These are phyloP conservation scores for Drosophila sulfurigaster DNA, from an alignment of 1,140 invertebrate species.

Conservation along the genomic window DNA sequence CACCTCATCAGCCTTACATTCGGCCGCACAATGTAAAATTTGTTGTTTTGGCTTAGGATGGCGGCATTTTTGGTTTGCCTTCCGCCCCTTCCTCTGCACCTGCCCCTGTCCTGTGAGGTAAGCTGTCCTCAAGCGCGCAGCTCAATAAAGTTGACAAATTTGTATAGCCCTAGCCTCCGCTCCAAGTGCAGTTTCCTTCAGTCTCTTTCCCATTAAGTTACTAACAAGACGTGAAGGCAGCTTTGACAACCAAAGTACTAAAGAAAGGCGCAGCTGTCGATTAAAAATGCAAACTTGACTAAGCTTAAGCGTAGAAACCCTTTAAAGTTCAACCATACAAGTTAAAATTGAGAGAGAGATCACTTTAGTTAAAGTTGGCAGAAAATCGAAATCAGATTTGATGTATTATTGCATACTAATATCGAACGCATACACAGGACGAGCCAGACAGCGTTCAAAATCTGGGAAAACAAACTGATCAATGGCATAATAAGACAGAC, in stretches of 20 bases:
- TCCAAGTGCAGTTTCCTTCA: conserved; percentile 8
- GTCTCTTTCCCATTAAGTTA: neutral
- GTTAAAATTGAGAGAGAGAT: too few species aligned
- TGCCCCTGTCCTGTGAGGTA: neutral
- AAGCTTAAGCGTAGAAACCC: too few species aligned
- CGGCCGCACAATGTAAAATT: conserved; percentile 35
- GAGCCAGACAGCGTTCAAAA: neutral
- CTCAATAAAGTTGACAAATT: conserved; percentile 78
- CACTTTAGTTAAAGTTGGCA: neutral
- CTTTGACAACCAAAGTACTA: conserved; percentile 29
- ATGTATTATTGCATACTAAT: neutral
- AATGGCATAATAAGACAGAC: neutral
- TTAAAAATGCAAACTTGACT: neutral
- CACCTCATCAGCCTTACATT: conserved; percentile 26
- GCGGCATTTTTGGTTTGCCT: conserved; percentile 46
- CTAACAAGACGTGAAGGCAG: conserved; percentile 40
- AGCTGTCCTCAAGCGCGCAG: conserved; percentile 28
- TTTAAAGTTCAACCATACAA: neutral
- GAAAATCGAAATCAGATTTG: neutral
- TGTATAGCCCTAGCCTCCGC: conserved; percentile 34
- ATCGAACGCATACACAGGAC: conserved; percentile 29
- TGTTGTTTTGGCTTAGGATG: conserved; percentile 49
- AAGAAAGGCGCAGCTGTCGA: conserved; percentile 10
- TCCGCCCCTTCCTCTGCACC: too few species aligned
- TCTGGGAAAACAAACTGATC: too few species aligned